Evolutionary conservation across 2,113 vertebrate species (phyloP), one percentile per base, ranked within the genome.

Genomic region (Ornithorhynchus anatinus): DNA sequence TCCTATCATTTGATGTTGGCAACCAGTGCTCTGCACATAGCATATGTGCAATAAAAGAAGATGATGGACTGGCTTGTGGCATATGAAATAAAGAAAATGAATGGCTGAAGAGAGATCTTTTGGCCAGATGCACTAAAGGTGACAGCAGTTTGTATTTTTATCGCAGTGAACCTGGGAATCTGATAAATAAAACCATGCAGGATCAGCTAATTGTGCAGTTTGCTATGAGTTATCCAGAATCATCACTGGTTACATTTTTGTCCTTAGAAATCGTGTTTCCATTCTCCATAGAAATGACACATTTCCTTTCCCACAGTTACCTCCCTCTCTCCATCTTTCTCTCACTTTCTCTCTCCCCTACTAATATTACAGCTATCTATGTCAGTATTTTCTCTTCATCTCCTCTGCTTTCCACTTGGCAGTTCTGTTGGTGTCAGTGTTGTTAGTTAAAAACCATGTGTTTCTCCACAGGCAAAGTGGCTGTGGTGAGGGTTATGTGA

Each of bases 381-480:
- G 70, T 51, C 78, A 61, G 52, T 44, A 66, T 75, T 47, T 58
- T n/a, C 72, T 63, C 81, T 81, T 73, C 72, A 70, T 72, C 75
- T 75, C 67, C 74, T 36, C 43, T 39, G 56, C 44, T 20, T 61
- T 59, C 66, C 15, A 3, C 23, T 38, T 9, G 2, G 47, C 52
- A 35, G 43, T 27, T n/a, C 47, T 37, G 60, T 22, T 45, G 25
- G 53, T 25, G 73, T 70, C 67, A 39, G 48, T 5, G 29, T 51
- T 65, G 72, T 70, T 75, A 68, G 2, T 59, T 78, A 51, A 15
- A 70, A 75, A 52, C 35, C 45, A 5, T 61, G 59, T 64, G 51
- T 70, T 63, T 59, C 50, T 51, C 42, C 7, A 32, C 5, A 9
- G 63, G 29, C 5, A 38, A n/a, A n/a, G n/a, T 44, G 15, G 10